Conservation (phyloP, 2,113 vertebrate genomes). For the Maylandia zebra region DNA sequence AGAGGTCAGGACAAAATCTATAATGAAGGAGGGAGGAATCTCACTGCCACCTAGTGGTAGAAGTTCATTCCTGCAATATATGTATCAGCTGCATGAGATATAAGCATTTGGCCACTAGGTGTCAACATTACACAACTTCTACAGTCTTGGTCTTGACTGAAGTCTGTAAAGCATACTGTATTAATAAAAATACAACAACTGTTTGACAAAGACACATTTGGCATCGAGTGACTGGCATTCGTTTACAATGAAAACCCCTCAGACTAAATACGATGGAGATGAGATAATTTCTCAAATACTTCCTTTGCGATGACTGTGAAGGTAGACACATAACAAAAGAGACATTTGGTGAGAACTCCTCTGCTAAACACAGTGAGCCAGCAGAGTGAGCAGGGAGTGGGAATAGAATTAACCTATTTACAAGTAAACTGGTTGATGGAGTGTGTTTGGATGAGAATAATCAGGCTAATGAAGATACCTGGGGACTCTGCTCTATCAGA, state of each 20-base stretch:
- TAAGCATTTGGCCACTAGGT: constrained; percentile 15
- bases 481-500: constrained; percentile 44
- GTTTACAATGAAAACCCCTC: background rate
- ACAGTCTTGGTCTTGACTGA: background rate
- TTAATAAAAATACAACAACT: background rate
- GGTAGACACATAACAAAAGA: background rate
- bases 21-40: background rate
- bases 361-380: background rate
- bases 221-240: background rate
- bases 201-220: background rate
- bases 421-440: constrained; percentile 41
- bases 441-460: constrained; percentile 49
- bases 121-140: background rate
- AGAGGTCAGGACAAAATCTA: background rate
- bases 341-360: background rate
- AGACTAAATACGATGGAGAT: background rate
- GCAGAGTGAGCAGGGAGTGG: background rate
- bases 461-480: constrained; percentile 59
- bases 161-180: background rate
- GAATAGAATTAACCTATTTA: constrained; percentile 58
- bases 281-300: background rate
- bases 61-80: background rate
- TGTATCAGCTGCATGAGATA: background rate
- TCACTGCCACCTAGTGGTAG: constrained; percentile 23
- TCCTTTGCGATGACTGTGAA: background rate